Conservation (phyloP, 1,140 invertebrate genomes). For the Samia ricini region DNA sequence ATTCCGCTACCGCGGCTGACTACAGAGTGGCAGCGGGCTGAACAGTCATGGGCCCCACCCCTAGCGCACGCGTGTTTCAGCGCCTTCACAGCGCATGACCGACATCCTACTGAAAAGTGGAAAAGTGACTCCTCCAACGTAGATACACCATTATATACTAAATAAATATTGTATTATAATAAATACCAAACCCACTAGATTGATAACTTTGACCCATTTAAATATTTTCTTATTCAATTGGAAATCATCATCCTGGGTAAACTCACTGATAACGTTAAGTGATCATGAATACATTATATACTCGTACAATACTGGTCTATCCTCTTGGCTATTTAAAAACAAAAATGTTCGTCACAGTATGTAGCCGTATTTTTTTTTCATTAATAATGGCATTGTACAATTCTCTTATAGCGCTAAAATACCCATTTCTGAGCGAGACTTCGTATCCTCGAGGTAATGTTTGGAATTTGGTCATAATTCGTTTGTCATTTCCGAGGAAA, state of each 20-base stretch:
- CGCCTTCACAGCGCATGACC: conserved; percentile 59
- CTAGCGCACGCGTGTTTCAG: conserved; percentile 59
- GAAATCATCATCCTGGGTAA: conserved; percentile 17
- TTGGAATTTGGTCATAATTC: conserved; percentile 54
- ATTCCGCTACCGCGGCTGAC: conserved; percentile 62
- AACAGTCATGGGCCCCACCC: conserved; percentile 66
- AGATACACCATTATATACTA: conserved; percentile 74
- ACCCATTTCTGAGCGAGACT: conserved; percentile 41
- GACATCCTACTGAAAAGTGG: conserved; percentile 74
- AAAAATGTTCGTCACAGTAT: conserved; percentile 6
- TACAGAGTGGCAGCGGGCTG: conserved; percentile 68
- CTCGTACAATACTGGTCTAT: too few species aligned
- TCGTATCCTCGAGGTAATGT: conserved; percentile 46
- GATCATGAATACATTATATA: too few species aligned
- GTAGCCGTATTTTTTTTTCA: conserved; percentile 35
- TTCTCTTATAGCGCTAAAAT: conserved; percentile 58
- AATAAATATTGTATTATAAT: conserved; percentile 71
- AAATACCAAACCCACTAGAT: conserved; percentile 46
- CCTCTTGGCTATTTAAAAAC: too few species aligned
- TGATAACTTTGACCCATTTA: conserved; percentile 56
- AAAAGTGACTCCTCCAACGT: conserved; percentile 75
- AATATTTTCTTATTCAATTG: conserved; percentile 33
- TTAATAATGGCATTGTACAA: conserved; percentile 44
- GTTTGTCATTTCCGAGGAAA: conserved; percentile 42
- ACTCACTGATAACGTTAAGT: conserved; percentile 10